A percentile compares a stretch with the other conserved stretches of the same genome.
Conservation (phyloP, 2,797 vertebrate genomes). For the Protonibea diacanthus region DNA sequence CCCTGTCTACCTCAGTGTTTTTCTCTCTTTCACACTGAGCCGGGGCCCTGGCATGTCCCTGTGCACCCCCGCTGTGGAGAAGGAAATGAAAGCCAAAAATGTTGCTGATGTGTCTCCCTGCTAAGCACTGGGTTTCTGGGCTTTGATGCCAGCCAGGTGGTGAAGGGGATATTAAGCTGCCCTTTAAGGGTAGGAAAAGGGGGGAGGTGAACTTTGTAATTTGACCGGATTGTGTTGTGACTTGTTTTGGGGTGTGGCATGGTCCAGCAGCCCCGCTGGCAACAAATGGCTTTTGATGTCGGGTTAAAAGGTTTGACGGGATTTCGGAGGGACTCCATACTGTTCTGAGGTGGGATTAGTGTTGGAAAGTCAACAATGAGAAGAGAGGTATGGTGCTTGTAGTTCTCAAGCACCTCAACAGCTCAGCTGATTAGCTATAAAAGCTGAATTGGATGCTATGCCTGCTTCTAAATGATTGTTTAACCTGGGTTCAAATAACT, state of each 20-base stretch:
- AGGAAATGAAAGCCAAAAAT: constrained; percentile 79
- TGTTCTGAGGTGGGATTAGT: constrained; percentile 59
- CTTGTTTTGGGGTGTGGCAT: constrained; percentile 71
- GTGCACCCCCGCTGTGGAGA: constrained; percentile 51
- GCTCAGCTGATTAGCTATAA: constrained; percentile 21
- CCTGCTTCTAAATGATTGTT: neutral
- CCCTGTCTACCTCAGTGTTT: constrained; percentile 56
- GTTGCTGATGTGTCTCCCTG: constrained; percentile 69
- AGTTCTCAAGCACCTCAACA: constrained; percentile 13
- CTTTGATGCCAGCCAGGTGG: constrained; percentile 77
- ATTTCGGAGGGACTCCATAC: constrained; percentile 39
- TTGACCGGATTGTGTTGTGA: constrained; percentile 67
- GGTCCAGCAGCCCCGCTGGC: constrained; percentile 55
- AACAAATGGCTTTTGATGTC: constrained; percentile 75
- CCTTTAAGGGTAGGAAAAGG: constrained; percentile 55
- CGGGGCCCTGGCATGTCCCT: constrained; percentile 58
- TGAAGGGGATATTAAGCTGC: constrained; percentile 67
- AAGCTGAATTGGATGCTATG: neutral
- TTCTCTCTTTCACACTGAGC: constrained; percentile 46
- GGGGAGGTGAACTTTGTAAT: constrained; percentile 70
- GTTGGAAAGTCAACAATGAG: constrained; percentile 46
- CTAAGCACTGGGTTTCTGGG: constrained; percentile 55
- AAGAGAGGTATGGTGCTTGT: constrained; percentile 17
- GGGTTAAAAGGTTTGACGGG: constrained; percentile 63
- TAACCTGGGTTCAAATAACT: neutral